Evolutionary conservation across 1,140 invertebrate genomes (phyloP), one percentile per base, ranked within the genome.

Genomic region (Diorhabda carinulata): DNA sequence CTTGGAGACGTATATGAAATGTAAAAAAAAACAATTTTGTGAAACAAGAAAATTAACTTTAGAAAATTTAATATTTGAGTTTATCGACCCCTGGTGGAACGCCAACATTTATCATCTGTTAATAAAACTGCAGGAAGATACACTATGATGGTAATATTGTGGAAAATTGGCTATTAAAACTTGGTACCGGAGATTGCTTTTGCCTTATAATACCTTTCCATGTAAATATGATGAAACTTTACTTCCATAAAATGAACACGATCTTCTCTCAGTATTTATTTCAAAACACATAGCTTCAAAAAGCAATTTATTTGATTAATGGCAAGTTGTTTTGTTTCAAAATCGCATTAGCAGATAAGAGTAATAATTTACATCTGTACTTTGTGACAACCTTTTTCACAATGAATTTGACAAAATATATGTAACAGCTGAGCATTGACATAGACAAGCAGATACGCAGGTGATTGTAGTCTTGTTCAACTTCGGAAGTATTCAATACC

Each of bases 171-270:
- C 47, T 52, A 52, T 52, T 52, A 52, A 52, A 52, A 52, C 47
- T 52, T 52, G 47, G 47, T 52, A 52, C 47, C 47, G 47, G 47
- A 52, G 47, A 52, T 52, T 52, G 47, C 47, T 52, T 52, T n/a
- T 52, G n/a, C 47, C 47, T 52, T 6, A 52, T 52, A 52, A 52
- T 52, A n/a, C 47, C n/a, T 52, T n/a, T 52, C n/a, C 47, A 52
- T 52, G 47, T n/a, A 52, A 52, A 52, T 52, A 52, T 52, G 47
- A 52, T 52, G 47, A 52, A 52, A 52, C 6, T 52, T 52, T 52
- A 52, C 47, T 52, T 52, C 47, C 47, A 52, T 52, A 52, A 52
- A 52, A 52, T 52, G 47, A 52, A 52, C 47, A 52, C n/a, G 47
- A 52, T 52, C 6, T 52, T n/a, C 25, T 25, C 25, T 25, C 25